Evolutionary conservation across 1,140 invertebrate species (phyloP), one percentile per base, ranked within the genome.

Genomic region (Phenacoccus solenopsis): DNA sequence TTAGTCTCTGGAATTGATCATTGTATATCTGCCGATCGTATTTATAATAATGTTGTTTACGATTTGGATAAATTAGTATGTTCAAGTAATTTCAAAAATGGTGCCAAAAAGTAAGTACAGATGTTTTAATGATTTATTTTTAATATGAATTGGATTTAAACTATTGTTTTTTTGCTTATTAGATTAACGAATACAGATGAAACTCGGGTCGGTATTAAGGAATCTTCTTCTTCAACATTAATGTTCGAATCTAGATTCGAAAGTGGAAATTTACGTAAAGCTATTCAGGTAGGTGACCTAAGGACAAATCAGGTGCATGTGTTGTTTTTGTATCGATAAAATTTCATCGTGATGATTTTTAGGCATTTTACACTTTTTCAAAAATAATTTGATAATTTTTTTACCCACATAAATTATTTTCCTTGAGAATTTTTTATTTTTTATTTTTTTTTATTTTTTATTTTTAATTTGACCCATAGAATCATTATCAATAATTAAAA

Each of bases 161-260:
- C 20, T 22, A 35, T 13, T 9, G 67, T 2, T 70, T 1, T 61
- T 70, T 70, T 22, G 4, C 16, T 68, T 56, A 12, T 35, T 28
- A 73, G 72, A 27, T 22, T 73, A 10, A 76, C 72, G 16, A 87
- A 90, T 74, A 81, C 78, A 30, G 88, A 90, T 78, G 83, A 87
- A 74, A 77, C 82, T 72, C 82, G 84, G 73, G 76, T 86, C 24
- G 81, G 83, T 1, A 81, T 81, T 72, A 76, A 78, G 3, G 79
- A 80, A 71, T 49, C 2, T 16, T 77, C 72, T 0, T 67, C 67
- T 16, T 80, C 82, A 68, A 77, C 78, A 0, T 79, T 95, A 27
- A 80, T 81, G 67, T 96, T 96, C 79, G 91, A 94, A 77, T 91
- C 91, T 5, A 84, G 91, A 76, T 96, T 96, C 81, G 93, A 96